Evolutionary conservation across 2,797 vertebrate species (phyloP).

Genomic region (Falco berigora): DNA sequence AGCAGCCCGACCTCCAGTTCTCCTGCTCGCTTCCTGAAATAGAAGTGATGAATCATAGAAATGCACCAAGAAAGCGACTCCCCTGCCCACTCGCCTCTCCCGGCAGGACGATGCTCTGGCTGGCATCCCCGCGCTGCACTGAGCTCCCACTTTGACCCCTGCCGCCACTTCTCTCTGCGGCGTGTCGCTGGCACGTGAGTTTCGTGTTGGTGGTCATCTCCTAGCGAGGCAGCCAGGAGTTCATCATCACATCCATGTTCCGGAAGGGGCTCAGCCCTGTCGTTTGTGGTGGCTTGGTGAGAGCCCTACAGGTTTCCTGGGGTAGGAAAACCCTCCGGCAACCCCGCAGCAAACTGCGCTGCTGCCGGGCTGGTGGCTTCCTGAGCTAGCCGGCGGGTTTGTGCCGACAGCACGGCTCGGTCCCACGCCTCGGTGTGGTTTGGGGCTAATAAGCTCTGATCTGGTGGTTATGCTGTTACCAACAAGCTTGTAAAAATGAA

Average conservation of each 20-base stretch:
- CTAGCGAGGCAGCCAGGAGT: neutral
- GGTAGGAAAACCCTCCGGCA: neutral
- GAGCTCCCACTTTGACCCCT: neutral
- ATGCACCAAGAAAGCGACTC: neutral
- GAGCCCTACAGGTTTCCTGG: neutral
- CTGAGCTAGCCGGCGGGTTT: neutral
- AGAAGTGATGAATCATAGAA: slow-evolving; percentile 22
- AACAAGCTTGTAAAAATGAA: neutral
- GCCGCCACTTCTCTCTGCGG: neutral
- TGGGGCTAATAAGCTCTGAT: neutral
- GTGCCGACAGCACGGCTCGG: rapidly evolving
- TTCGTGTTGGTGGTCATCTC: neutral
- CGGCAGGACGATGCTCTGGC: neutral
- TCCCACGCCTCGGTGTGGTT: neutral
- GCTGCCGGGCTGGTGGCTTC: neutral
- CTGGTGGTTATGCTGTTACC: neutral
- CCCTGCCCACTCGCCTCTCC: neutral
- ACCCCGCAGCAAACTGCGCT: neutral
- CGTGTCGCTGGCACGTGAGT: neutral
- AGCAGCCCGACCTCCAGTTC: neutral
- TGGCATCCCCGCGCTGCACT: neutral
- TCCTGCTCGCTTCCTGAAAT: neutral
- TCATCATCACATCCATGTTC: neutral
- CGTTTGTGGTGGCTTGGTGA: neutral
- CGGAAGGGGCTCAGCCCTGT: neutral